Percentiles rank a stretch among this genome's conserved stretches.
phyloP scores from a whole-genome alignment of 2,888 invertebrate species.

The Anarsia innoxiella region DNA sequence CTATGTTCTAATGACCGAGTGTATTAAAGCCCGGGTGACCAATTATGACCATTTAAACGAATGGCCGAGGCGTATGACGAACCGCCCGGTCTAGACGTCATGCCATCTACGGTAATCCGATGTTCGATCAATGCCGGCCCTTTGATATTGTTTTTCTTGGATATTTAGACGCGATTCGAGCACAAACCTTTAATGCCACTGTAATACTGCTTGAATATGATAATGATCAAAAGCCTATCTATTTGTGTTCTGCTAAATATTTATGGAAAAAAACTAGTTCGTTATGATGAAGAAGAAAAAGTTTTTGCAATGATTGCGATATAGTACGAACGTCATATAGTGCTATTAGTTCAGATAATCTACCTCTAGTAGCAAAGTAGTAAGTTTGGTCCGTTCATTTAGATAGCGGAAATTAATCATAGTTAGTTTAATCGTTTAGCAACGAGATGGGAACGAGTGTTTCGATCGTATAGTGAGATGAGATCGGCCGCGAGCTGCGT shows the following conservation, averaged over 20 bases:
- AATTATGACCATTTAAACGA: constrained; percentile 69
- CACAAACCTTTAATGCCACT: constrained; percentile 24
- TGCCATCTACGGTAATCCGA: constrained; percentile 62
- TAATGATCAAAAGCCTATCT: constrained; percentile 27
- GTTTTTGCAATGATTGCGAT: constrained; percentile 21
- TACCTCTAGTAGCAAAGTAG: constrained; percentile 12
- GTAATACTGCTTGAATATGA: constrained; percentile 25
- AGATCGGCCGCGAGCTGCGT: constrained; percentile 36
- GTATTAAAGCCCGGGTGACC: constrained; percentile 50
- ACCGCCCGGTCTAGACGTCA: constrained; percentile 48
- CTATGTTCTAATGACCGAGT: constrained; percentile 52
- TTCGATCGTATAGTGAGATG: constrained; percentile 37
- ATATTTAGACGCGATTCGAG: constrained; percentile 49
- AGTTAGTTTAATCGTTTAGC: constrained; percentile 38
- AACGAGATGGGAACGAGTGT: constrained; percentile 38
- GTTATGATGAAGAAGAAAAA: constrained; percentile 15
- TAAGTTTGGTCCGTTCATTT: constrained; percentile 24
- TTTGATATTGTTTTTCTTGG: constrained; percentile 55
- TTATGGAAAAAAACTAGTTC: constrained; percentile 20
- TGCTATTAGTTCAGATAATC: constrained; percentile 12
- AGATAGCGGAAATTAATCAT: constrained; percentile 42
- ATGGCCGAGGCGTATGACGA: constrained; percentile 51
- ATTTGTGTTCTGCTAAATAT: constrained; percentile 27
- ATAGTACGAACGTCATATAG: constrained; percentile 13
- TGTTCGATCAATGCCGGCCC: constrained; percentile 50